phyloP scores from a whole-genome alignment of 2,797 vertebrate species.

The Ctenochaetus hawaiiensis region DNA sequence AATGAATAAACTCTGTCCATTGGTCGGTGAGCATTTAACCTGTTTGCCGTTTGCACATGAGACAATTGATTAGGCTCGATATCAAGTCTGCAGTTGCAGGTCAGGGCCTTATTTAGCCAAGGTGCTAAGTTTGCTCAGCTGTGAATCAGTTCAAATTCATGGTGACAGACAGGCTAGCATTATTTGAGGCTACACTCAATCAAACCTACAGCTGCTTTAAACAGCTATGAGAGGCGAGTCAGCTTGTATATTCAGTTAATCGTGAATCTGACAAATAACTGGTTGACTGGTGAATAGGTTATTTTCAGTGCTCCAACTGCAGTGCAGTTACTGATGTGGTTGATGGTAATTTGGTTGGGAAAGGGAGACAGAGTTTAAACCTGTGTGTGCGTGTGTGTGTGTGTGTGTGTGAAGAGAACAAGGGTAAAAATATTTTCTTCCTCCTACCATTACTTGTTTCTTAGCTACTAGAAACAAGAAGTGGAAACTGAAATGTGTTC shows the following conservation, averaged over 20 bases:
- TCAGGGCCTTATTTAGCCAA: constrained; percentile 40
- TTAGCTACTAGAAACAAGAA: neutral
- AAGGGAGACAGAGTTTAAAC: neutral
- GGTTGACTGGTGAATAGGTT: neutral
- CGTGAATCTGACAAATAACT: constrained; percentile 10
- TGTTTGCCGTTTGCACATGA: constrained; percentile 36
- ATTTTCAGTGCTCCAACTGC: neutral
- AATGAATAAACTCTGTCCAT: constrained; percentile 45
- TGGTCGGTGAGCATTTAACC: constrained; percentile 44
- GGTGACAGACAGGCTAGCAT: constrained; percentile 34
- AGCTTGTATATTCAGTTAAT: neutral
- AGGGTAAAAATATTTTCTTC: neutral
- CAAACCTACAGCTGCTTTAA: constrained; percentile 18
- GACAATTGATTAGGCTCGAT: constrained; percentile 44
- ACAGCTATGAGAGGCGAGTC: constrained; percentile 17
- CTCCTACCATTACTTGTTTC: neutral
- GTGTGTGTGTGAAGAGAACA: neutral
- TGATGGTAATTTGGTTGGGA: neutral
- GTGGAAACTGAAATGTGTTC: neutral
- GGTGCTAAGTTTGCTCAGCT: constrained; percentile 40
- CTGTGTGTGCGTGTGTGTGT: neutral
- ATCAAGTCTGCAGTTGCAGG: constrained; percentile 31
- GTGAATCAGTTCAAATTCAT: constrained; percentile 30
- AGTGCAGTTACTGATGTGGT: neutral
- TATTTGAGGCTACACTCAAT: neutral